A percentile compares a stretch with the other conserved stretches of the same genome.
Evolutionary conservation across 1,140 invertebrate genomes (phyloP).

Genomic region (Hycleus phaleratus): DNA sequence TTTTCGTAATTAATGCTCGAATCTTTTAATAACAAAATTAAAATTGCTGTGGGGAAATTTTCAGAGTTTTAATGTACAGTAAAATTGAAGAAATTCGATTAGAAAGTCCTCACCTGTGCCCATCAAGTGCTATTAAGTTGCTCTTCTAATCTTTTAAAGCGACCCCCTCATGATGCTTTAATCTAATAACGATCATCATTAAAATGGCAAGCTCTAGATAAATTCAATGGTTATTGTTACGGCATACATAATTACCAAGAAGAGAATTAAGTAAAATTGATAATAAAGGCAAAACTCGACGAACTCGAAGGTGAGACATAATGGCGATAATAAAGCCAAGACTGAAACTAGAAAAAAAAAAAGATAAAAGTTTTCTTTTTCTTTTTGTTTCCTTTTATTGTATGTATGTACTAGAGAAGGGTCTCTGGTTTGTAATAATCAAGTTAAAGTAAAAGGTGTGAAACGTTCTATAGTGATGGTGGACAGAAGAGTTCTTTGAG

Average conservation of each 20-base stretch:
- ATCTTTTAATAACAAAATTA: too few relatives aligned
- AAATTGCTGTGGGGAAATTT: too few relatives aligned
- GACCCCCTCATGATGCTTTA: constrained; percentile 30
- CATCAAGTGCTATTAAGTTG: constrained; percentile 25
- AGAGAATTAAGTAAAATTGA: constrained; percentile 35
- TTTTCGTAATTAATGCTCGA: too few relatives aligned
- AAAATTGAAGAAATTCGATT: constrained; percentile 29
- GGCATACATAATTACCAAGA: constrained; percentile 30
- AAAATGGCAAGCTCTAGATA: constrained; percentile 34
- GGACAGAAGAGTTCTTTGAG: constrained; percentile 32
- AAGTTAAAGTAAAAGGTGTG: constrained; percentile 27
- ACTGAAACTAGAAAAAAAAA: too few relatives aligned
- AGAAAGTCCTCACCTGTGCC: constrained; percentile 28
- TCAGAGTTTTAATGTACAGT: constrained; percentile 20
- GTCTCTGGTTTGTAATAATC: constrained; percentile 19
- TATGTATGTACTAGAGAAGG: neutral
- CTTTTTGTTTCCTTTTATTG: too few relatives aligned
- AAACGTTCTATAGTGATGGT: constrained; percentile 10
- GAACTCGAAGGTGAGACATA: constrained; percentile 27
- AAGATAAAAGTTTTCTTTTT: too few relatives aligned
- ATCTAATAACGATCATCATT: constrained; percentile 39
- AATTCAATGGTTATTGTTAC: constrained; percentile 38
- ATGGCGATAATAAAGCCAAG: constrained; percentile 32
- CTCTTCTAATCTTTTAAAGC: constrained; percentile 36
- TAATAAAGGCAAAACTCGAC: constrained; percentile 25